Evolutionary conservation across 2,888 invertebrate genomes (phyloP).

Genomic region (Drosophila multiciliata): DNA sequence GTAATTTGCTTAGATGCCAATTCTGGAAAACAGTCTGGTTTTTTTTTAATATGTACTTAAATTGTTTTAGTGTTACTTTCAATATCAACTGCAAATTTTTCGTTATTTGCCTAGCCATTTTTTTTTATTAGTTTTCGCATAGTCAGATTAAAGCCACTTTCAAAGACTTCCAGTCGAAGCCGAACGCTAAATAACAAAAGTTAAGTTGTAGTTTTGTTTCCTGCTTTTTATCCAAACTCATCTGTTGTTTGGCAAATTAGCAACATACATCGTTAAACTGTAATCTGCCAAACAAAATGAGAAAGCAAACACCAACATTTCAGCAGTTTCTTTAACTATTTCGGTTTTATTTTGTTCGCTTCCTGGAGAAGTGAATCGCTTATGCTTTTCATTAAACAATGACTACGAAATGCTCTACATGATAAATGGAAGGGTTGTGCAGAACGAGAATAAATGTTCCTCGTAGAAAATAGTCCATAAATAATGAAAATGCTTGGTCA

Average conservation of each 20-base stretch:
- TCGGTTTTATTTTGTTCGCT: conserved; percentile 3
- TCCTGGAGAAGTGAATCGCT: conserved; percentile 1
- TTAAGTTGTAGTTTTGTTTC: conserved; percentile 12
- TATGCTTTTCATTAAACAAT: not conserved
- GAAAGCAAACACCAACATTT: conserved; percentile 25
- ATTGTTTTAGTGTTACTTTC: not conserved
- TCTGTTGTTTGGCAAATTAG: conserved; percentile 62
- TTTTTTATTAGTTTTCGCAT: not conserved
- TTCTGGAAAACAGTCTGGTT: not conserved
- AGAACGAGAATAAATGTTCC: not conserved
- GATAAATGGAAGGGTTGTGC: not conserved
- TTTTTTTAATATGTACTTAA: not conserved
- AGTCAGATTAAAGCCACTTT: not conserved
- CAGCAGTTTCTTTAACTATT: conserved; percentile 10
- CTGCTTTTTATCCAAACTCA: conserved; percentile 18
- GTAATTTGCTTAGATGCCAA: not conserved
- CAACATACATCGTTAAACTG: conserved; percentile 64
- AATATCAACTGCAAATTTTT: not conserved
- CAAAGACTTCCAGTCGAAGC: not conserved
- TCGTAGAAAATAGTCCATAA: not conserved
- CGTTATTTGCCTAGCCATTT: not conserved
- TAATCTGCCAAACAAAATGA: conserved; percentile 27
- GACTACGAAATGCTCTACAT: conserved; percentile 22
- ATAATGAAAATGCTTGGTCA: not conserved
- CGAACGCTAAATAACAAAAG: not conserved